These are phyloP conservation scores for Tribolium freemani DNA, from an alignment of 2,888 invertebrate genomes.

Conservation along the genomic window DNA sequence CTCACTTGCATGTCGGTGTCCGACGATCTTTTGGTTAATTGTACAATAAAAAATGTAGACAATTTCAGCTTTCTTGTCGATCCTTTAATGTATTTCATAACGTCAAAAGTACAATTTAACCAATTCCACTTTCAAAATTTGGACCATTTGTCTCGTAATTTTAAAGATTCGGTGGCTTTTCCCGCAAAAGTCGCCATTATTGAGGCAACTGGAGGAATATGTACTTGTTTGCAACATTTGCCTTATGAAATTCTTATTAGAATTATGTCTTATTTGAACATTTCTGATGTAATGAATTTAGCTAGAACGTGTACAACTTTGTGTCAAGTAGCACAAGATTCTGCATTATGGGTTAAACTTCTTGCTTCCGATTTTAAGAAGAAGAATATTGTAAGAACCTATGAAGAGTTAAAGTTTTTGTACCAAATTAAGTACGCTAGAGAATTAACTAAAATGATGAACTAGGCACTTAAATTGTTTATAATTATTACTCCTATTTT, in stretches of 20 bases:
- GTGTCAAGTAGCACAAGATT: neutral
- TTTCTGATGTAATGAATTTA: conserved; percentile 50
- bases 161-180: conserved; percentile 61
- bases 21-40: conserved; percentile 63
- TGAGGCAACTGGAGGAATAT: conserved; percentile 45
- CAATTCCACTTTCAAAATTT: conserved; percentile 59
- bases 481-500: too few relatives aligned
- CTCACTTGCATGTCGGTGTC: conserved; percentile 54
- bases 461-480: neutral
- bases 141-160: conserved; percentile 56
- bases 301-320: conserved; percentile 50
- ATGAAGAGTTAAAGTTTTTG: conserved; percentile 30
- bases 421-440: conserved; percentile 44
- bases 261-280: conserved; percentile 57
- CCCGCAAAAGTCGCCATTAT: conserved; percentile 57
- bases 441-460: neutral
- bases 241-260: conserved; percentile 65
- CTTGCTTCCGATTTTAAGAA: conserved; percentile 10
- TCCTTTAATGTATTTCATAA: conserved; percentile 59
- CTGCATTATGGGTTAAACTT: conserved; percentile 10
- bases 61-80: conserved; percentile 57
- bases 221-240: conserved; percentile 62
- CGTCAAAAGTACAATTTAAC: conserved; percentile 42
- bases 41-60: conserved; percentile 55
- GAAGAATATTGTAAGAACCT: conserved; percentile 16